Percentiles rank a stretch among this genome's conserved stretches.
phyloP scores from a whole-genome alignment of 2,888 invertebrate species.

The Agrochola macilenta region DNA sequence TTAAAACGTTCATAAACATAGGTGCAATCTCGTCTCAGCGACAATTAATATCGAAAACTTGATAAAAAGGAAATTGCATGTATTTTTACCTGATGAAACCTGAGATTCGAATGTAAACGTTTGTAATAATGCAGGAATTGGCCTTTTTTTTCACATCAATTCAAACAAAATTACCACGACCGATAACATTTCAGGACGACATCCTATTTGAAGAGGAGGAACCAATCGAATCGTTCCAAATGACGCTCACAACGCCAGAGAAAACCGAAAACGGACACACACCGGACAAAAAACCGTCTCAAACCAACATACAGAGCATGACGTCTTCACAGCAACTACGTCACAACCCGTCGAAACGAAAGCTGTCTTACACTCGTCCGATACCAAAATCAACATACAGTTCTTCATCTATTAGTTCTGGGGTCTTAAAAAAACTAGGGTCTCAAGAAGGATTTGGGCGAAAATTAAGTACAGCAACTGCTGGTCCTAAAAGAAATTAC shows the following conservation, averaged over 20 bases:
- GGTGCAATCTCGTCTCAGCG: neutral
- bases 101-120: no score
- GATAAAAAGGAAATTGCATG: no score
- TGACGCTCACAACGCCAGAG: conserved; percentile 67
- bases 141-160: no score
- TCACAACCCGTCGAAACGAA: conserved; percentile 82
- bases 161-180: conserved; percentile 14
- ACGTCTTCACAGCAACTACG: conserved; percentile 74
- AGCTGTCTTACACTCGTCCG: conserved; percentile 80
- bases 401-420: conserved; percentile 91
- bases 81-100: no score
- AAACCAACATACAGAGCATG: conserved; percentile 66
- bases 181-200: conserved; percentile 81
- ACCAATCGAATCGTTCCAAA: conserved; percentile 75
- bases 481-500: conserved; percentile 91
- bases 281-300: conserved; percentile 65
- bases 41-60: no score
- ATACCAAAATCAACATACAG: conserved; percentile 87
- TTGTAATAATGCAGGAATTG: neutral
- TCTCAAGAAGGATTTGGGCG: conserved; percentile 83
- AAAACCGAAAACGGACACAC: conserved; percentile 68
- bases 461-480: conserved; percentile 77
- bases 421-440: conserved; percentile 84
- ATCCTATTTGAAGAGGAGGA: conserved; percentile 86
- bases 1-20: neutral